Base-by-base conservation (phyloP, 1,140 invertebrate species). In the Drosophila sp. region DNA sequence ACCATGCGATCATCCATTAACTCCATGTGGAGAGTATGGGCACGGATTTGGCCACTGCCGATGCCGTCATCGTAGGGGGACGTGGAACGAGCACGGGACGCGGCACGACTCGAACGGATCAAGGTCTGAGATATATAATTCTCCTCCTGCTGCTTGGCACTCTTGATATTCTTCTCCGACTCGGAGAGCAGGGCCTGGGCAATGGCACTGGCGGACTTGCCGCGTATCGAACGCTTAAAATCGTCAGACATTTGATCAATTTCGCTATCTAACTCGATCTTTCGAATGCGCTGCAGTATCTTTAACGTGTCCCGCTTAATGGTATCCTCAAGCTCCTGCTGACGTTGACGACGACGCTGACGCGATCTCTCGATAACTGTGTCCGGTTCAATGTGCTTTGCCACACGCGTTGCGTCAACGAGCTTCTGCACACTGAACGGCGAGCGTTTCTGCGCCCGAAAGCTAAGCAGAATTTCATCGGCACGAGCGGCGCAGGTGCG, bases 141-240 rank as follows among this genome's bases (percentile, higher is more conserved):
- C 72, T 92, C 91, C 54, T 92, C 91, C 57, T 92, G 66, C 70
- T 80, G 54, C 51, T 90, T 89, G 9, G 93, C 90, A 9, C 91
- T 84, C 0, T 94, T 91, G 38, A 94, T 94, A 84, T 94, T 94
- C 69, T 92, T 93, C 71, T 93, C 92, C 58, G 93, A 94, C 69
- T 94, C 93, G 5, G 93, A 91, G 34, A 95, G 86, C 11, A 96
- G 86, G 5, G 94, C 94, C 74, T 94, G 93, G 81, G 95, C 95
- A 73, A 96, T 96, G 27, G 94, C 93, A 80, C 93, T 95, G 7
- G 95, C 95, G 2, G 96, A 96, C 93, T 95, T 96, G 43, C 95
- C 95, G 65, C 93, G 93, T 18, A 96, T 91, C 73, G 92, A 93
- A 80, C 91, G 93, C 75, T 92, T 93, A 18, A 94, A 89, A 76